phyloP scores from a whole-genome alignment of 2,888 invertebrate species.

The Pteria penguin region DNA sequence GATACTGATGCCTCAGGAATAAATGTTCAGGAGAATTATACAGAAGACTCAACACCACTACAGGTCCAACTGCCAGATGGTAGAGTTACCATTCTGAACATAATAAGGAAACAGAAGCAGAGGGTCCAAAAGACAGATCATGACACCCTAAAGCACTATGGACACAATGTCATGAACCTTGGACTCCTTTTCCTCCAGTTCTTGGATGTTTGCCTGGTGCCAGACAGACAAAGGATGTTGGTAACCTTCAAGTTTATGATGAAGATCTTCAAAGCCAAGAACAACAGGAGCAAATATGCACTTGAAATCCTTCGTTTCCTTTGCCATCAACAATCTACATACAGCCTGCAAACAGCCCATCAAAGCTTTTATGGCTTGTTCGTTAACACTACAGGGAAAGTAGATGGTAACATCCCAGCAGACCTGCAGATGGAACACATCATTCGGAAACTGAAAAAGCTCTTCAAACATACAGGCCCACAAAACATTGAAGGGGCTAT shows the following conservation, averaged over 20 bases:
- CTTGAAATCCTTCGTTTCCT: slow-evolving; percentile 23
- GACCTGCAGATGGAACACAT: slow-evolving; percentile 26
- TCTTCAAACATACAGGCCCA: background rate
- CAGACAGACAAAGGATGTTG: background rate
- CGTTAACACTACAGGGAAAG: slow-evolving; percentile 20
- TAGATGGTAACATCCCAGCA: slow-evolving; percentile 10
- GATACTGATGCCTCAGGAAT: background rate
- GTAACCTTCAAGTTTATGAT: background rate
- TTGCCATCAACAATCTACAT: slow-evolving; percentile 5
- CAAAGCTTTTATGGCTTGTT: slow-evolving; percentile 19
- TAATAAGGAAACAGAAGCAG: background rate
- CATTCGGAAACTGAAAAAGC: background rate
- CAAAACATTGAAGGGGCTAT: background rate
- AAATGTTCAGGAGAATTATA: background rate
- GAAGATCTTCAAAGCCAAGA: background rate
- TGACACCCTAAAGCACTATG: slow-evolving; percentile 17
- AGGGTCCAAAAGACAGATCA: background rate
- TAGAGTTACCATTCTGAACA: background rate
- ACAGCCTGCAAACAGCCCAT: slow-evolving; percentile 1
- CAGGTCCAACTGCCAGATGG: background rate
- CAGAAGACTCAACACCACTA: background rate
- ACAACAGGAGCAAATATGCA: slow-evolving; percentile 9
- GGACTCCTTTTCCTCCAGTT: slow-evolving; percentile 7
- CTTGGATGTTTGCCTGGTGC: background rate
- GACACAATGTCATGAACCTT: background rate